phyloP scores from a whole-genome alignment of 2,888 invertebrate genomes.

The Pammene aurita region DNA sequence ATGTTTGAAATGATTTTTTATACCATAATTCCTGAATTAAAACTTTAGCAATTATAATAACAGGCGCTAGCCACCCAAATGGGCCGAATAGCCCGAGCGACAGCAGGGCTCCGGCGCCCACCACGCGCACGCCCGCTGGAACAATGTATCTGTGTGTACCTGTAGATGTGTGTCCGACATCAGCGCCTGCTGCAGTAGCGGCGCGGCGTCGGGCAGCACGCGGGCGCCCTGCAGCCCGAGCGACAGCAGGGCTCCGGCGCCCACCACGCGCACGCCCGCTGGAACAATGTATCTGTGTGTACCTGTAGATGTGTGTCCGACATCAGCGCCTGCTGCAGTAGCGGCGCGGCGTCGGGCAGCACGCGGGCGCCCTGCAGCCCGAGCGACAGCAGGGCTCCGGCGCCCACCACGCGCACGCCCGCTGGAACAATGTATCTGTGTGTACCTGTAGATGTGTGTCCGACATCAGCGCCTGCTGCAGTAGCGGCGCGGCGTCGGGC shows the following conservation, averaged over 20 bases:
- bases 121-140: too few relatives aligned
- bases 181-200: constrained; percentile 27
- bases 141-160: too few relatives aligned
- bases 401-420: neutral
- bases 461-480: constrained; percentile 22
- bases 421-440: too few relatives aligned
- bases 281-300: too few relatives aligned
- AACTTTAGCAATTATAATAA: too few relatives aligned
- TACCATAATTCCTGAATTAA: too few relatives aligned
- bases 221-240: constrained; percentile 36
- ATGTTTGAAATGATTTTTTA: too few relatives aligned
- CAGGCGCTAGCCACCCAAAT: too few relatives aligned
- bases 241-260: constrained; percentile 8
- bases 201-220: constrained; percentile 31
- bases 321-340: constrained; percentile 25
- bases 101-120: constrained; percentile 3
- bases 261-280: too few relatives aligned
- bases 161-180: constrained; percentile 22
- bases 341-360: constrained; percentile 29
- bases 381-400: constrained; percentile 8
- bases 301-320: constrained; percentile 25
- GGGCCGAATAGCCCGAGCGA: constrained; percentile 8
- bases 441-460: too few relatives aligned
- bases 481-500: constrained; percentile 30
- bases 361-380: constrained; percentile 39